Percentiles rank a stretch among this genome's conserved stretches.
phyloP scores from a whole-genome alignment of 2,888 invertebrate genomes.

The Catocala sponsa region DNA sequence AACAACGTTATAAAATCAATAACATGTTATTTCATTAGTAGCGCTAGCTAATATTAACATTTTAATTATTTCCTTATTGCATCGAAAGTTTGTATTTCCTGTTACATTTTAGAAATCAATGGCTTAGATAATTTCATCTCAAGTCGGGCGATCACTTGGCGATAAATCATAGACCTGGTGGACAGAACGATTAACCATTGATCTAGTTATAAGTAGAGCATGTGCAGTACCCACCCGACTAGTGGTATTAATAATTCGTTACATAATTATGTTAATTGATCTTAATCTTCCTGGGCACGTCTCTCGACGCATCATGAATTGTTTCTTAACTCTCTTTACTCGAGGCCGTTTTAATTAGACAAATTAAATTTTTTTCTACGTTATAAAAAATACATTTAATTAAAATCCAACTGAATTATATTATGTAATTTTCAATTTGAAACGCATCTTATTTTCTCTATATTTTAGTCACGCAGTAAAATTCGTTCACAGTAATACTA shows the following conservation, averaged over 20 bases:
- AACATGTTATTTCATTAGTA: not conserved
- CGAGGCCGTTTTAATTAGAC: constrained; percentile 4
- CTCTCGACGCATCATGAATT: constrained; percentile 26
- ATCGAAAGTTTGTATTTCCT: constrained; percentile 26
- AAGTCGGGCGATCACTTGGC: constrained; percentile 20
- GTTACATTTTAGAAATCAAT: constrained; percentile 18
- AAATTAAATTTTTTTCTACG: not conserved
- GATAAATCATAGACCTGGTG: constrained; percentile 24
- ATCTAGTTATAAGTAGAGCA: constrained; percentile 47
- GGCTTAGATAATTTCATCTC: constrained; percentile 17
- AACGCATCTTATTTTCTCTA: not conserved
- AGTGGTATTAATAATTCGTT: constrained; percentile 56
- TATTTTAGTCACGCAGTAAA: constrained; percentile 3
- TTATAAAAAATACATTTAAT: not conserved
- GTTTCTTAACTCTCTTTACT: constrained; percentile 24
- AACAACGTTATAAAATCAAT: not conserved
- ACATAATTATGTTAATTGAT: constrained; percentile 65
- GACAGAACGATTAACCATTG: constrained; percentile 35
- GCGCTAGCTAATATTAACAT: not conserved
- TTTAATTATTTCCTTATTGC: constrained; percentile 22
- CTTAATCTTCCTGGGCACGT: constrained; percentile 49
- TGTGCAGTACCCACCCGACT: constrained; percentile 39
- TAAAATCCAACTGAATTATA: not conserved
- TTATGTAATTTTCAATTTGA: constrained; percentile 2
- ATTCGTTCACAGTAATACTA: not conserved